These are phyloP conservation scores for Hydraecia micacea DNA, from an alignment of 2,888 invertebrate species.

Conservation along the genomic window DNA sequence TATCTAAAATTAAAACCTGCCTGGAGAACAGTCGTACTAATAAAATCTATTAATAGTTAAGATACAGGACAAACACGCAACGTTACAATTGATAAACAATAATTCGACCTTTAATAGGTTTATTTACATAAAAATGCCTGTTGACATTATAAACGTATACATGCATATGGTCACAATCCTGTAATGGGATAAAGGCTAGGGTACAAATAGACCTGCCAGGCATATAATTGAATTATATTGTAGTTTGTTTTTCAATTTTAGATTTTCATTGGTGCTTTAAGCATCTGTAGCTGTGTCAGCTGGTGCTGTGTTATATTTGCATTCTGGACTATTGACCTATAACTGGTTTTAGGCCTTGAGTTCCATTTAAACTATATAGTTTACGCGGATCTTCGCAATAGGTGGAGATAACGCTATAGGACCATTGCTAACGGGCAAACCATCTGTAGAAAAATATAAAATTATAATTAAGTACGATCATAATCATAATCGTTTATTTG, in stretches of 20 bases:
- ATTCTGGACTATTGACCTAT: slow-evolving; percentile 35
- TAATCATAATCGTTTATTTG: neutral
- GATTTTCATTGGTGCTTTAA: slow-evolving; percentile 45
- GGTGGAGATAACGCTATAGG: slow-evolving; percentile 13
- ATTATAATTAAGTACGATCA: neutral
- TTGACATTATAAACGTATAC: slow-evolving; percentile 66
- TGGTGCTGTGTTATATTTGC: slow-evolving; percentile 39
- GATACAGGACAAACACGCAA: slow-evolving; percentile 28
- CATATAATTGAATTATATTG: slow-evolving; percentile 45
- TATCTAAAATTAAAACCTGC: slow-evolving; percentile 45
- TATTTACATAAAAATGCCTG: slow-evolving; percentile 74
- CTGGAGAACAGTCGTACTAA: slow-evolving; percentile 23
- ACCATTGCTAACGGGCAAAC: neutral
- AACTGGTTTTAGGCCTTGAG: slow-evolving; percentile 35
- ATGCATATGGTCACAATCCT: slow-evolving; percentile 26
- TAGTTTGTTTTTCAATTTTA: slow-evolving; percentile 49
- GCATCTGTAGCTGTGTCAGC: slow-evolving; percentile 48
- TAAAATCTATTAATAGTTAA: slow-evolving; percentile 55
- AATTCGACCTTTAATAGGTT: slow-evolving; percentile 67
- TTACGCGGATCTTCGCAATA: slow-evolving; percentile 3
- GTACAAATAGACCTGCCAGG: slow-evolving; percentile 22
- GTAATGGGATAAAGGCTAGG: slow-evolving; percentile 30
- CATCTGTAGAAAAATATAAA: neutral
- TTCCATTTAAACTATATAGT: neutral
- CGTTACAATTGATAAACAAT: slow-evolving; percentile 67